These are phyloP conservation scores for Lepidocyrtinus sp. DNA, from an alignment of 2,888 invertebrate genomes.

Conservation along the genomic window DNA sequence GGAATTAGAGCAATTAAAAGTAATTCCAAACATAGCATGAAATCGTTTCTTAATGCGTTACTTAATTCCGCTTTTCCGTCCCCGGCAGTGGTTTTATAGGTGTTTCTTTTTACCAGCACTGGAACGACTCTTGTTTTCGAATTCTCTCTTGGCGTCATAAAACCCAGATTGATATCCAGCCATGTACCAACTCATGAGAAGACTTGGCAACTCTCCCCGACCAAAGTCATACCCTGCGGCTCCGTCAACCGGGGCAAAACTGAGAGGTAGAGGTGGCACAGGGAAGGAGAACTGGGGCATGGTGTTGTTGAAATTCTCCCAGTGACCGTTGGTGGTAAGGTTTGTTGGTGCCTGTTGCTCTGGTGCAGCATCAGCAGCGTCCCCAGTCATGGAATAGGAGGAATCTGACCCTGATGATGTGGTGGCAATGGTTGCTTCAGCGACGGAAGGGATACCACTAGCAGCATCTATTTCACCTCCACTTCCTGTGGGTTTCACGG, in stretches of 20 bases:
- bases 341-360: constrained; percentile 1
- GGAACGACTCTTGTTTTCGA: too few relatives aligned
- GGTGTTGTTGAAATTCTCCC: constrained; percentile 22
- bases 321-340: constrained; percentile 19
- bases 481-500: not conserved
- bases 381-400: not conserved
- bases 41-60: too few relatives aligned
- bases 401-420: not conserved
- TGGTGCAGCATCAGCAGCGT: constrained; percentile 12
- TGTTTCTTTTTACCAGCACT: too few relatives aligned
- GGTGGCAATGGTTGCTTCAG: constrained; percentile 50
- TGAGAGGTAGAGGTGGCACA: constrained; percentile 56
- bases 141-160: constrained; percentile 52
- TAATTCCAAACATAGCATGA: too few relatives aligned
- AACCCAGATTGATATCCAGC: constrained; percentile 62
- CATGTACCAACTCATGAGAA: constrained; percentile 65
- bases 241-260: constrained; percentile 45
- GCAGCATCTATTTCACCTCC: too few relatives aligned
- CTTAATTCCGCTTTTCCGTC: too few relatives aligned
- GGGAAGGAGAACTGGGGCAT: constrained; percentile 40
- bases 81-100: too few relatives aligned
- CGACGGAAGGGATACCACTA: constrained; percentile 42
- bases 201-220: constrained; percentile 53
- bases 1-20: too few relatives aligned
- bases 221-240: constrained; percentile 46